Conservation (phyloP, 2,888 invertebrate genomes). For the Spisula solida region DNA sequence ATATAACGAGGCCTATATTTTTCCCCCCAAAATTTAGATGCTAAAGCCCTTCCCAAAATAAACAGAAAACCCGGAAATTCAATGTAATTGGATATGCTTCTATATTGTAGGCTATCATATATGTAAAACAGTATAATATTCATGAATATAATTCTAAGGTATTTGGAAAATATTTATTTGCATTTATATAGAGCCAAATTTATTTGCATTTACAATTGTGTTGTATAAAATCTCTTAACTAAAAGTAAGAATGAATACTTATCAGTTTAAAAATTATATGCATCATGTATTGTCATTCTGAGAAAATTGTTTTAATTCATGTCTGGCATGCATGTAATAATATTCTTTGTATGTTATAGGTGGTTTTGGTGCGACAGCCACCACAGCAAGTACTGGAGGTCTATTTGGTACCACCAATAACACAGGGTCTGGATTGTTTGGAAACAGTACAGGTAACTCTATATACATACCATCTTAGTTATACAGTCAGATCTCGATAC, state of each 20-base stretch:
- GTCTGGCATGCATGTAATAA: too few relatives aligned
- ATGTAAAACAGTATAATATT: too few relatives aligned
- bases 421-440: slow-evolving; percentile 55
- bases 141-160: too few relatives aligned
- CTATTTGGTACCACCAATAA: slow-evolving; percentile 65
- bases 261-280: background rate
- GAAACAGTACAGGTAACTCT: slow-evolving; percentile 43
- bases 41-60: too few relatives aligned
- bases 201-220: background rate
- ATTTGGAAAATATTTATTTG: too few relatives aligned
- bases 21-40: too few relatives aligned
- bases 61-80: too few relatives aligned
- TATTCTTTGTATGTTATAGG: background rate
- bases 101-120: too few relatives aligned
- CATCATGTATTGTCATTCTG: background rate
- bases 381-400: slow-evolving; percentile 63
- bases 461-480: background rate
- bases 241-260: background rate
- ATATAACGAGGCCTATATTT: too few relatives aligned
- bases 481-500: too few relatives aligned
- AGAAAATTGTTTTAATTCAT: background rate
- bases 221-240: background rate
- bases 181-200: too few relatives aligned
- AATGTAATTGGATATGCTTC: too few relatives aligned
- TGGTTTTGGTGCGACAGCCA: slow-evolving; percentile 68